A percentile compares a stretch with the other conserved stretches of the same genome.
Conservation (phyloP, 2,797 vertebrate genomes). For the Coregonus sp. region DNA sequence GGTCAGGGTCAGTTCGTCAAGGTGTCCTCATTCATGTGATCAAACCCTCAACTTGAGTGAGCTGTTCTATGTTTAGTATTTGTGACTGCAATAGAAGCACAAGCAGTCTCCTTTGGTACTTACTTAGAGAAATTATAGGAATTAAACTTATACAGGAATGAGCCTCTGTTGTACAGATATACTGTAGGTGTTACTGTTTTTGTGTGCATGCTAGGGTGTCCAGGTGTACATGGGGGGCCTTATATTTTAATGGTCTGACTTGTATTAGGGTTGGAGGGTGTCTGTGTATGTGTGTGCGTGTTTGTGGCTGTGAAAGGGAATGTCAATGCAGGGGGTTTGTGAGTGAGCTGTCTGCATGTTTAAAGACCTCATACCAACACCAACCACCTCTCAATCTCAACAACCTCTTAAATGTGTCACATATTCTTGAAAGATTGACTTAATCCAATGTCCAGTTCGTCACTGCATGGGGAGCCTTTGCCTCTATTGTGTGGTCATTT, state of each 20-base stretch:
- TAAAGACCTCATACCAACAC: constrained; percentile 11
- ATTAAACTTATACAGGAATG: constrained; percentile 38
- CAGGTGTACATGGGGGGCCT: constrained; percentile 41
- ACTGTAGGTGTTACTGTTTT: constrained; percentile 47
- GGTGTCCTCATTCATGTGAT: constrained; percentile 29
- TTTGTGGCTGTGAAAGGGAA: neutral
- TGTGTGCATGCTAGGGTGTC: constrained; percentile 66
- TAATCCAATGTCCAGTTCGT: constrained; percentile 28
- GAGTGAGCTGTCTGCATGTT: constrained; percentile 52
- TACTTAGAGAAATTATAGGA: constrained; percentile 33
- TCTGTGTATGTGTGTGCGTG: neutral
- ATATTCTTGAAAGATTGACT: constrained; percentile 28
- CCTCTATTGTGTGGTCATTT: constrained; percentile 21
- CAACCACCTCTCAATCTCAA: constrained; percentile 36
- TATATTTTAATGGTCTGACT: constrained; percentile 23
- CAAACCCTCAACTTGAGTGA: constrained; percentile 33
- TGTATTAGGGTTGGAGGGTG: neutral
- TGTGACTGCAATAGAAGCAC: constrained; percentile 41
- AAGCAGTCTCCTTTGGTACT: constrained; percentile 45
- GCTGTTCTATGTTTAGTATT: constrained; percentile 54
- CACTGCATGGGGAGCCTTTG: constrained; percentile 26
- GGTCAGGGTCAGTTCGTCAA: constrained; percentile 11
- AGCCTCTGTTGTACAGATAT: constrained; percentile 58
- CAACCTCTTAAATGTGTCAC: constrained; percentile 35
- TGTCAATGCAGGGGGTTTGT: constrained; percentile 23